phyloP scores from a whole-genome alignment of 2,797 vertebrate genomes.

The Mormyrops attenuatus region DNA sequence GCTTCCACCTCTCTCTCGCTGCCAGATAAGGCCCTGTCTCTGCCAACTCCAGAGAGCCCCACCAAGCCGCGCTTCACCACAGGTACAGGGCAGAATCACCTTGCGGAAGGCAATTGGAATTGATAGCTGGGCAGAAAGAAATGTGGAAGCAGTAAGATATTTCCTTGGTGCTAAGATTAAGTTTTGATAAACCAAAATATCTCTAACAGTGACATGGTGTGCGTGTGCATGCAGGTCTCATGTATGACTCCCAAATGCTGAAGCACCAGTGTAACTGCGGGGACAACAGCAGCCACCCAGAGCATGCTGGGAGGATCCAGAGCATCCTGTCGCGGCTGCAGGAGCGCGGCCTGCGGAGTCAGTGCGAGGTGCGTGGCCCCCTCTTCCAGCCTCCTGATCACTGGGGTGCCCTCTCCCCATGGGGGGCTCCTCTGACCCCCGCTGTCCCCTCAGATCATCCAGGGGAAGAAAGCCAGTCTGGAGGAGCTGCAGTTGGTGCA shows the following conservation, averaged over 20 bases:
- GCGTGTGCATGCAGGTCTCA: slow-evolving; percentile 64
- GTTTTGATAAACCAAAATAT: background rate
- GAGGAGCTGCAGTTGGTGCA: slow-evolving; percentile 94
- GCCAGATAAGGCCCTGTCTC: slow-evolving; percentile 53
- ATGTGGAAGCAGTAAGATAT: background rate
- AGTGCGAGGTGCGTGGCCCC: slow-evolving; percentile 75
- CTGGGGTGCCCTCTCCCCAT: background rate
- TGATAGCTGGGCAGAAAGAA: background rate
- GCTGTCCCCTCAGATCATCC: slow-evolving; percentile 68
- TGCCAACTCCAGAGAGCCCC: slow-evolving; percentile 65
- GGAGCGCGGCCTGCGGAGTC: slow-evolving; percentile 81
- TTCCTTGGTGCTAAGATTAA: background rate
- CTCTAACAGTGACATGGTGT: background rate
- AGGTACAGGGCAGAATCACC: slow-evolving; percentile 50
- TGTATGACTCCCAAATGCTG: slow-evolving; percentile 93
- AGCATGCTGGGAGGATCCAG: slow-evolving; percentile 94
- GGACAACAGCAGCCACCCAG: slow-evolving; percentile 91
- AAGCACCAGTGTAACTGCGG: slow-evolving; percentile 94
- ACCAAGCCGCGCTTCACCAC: slow-evolving; percentile 65
- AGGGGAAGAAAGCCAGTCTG: slow-evolving; percentile 88
- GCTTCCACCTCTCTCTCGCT: slow-evolving; percentile 71
- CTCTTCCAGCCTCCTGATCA: background rate
- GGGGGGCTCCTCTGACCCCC: background rate
- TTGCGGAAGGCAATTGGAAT: background rate
- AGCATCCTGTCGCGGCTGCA: slow-evolving; percentile 96